Conservation (phyloP, 2,113 vertebrate species). For the Pelobates fuscus region DNA sequence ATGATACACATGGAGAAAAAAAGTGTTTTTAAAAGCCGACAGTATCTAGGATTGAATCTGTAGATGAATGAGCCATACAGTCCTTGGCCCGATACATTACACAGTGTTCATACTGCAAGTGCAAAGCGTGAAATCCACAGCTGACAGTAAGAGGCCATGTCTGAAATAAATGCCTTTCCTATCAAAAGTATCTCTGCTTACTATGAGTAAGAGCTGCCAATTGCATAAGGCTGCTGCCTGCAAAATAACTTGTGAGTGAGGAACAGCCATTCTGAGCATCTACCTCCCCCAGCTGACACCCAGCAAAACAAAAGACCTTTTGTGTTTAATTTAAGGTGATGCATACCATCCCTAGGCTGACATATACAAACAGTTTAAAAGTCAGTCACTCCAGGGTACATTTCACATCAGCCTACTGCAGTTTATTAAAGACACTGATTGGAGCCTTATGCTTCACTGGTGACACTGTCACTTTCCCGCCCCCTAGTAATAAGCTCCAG, state of each 20-base stretch:
- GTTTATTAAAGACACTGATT: conserved; percentile 5
- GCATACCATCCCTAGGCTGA: conserved; percentile 15
- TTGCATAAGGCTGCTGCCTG: conserved; percentile 6
- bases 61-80: conserved; percentile 21
- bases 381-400: conserved; percentile 42
- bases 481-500: conserved; percentile 44
- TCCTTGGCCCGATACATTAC: conserved; percentile 3
- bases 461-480: conserved; percentile 21
- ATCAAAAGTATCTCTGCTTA: conserved; percentile 29
- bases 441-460: conserved; percentile 2
- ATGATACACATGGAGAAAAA: background rate
- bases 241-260: conserved; percentile 28
- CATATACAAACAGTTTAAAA: conserved; percentile 27
- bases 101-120: conserved; percentile 39
- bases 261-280: conserved; percentile 27
- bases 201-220: conserved; percentile 11
- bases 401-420: conserved; percentile 33
- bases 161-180: conserved; percentile 33
- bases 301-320: conserved; percentile 50
- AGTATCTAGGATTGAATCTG: conserved; percentile 28
- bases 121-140: conserved; percentile 36
- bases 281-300: conserved; percentile 47
- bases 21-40: background rate
- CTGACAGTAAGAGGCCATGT: conserved; percentile 34
- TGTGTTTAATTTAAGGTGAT: conserved; percentile 41